phyloP scores from a whole-genome alignment of 2,797 vertebrate genomes.

The Diglossa cyanea region DNA sequence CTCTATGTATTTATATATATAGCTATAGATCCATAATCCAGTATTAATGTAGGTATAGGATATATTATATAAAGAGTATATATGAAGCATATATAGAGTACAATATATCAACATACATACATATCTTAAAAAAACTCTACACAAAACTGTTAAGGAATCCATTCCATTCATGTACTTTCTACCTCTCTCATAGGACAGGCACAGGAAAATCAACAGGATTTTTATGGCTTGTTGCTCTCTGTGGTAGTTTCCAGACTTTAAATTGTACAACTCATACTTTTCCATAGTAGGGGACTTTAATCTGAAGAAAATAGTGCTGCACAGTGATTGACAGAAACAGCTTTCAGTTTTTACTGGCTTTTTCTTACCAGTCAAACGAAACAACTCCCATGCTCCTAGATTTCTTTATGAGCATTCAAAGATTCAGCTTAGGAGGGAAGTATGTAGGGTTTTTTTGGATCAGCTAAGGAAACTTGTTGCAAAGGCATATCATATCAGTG shows the following conservation, averaged over 20 bases:
- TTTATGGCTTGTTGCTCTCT: neutral
- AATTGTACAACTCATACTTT: neutral
- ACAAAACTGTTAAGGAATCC: neutral
- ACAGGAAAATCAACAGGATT: neutral
- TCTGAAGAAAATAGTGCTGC: neutral
- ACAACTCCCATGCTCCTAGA: neutral
- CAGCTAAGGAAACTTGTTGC: neutral
- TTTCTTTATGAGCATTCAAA: neutral
- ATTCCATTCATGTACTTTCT: neutral
- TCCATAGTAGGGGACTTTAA: neutral
- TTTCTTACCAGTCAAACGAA: neutral
- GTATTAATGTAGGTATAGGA: neutral
- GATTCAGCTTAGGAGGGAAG: neutral
- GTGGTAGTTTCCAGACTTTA: neutral
- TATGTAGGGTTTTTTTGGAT: neutral
- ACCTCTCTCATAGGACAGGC: neutral
- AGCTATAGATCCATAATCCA: neutral
- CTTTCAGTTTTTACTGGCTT: neutral
- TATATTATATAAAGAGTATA: neutral
- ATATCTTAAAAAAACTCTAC: neutral
- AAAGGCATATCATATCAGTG: neutral
- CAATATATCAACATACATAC: neutral
- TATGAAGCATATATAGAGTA: neutral
- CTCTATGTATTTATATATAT: neutral
- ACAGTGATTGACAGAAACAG: neutral